Evolutionary conservation across 2,888 invertebrate species (phyloP).

Genomic region (Phrixothrix hirtus): DNA sequence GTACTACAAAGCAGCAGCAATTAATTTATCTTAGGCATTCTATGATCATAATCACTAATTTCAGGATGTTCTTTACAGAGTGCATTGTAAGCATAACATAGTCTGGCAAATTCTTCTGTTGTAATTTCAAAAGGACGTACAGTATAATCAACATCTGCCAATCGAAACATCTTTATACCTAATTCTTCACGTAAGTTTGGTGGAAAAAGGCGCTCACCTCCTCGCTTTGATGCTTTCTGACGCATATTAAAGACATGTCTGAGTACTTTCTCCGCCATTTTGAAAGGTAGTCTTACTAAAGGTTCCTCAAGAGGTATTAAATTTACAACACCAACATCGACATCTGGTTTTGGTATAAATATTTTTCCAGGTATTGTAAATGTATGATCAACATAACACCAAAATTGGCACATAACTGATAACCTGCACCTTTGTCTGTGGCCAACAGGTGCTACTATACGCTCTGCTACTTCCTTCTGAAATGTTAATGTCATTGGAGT

Average conservation of each 20-base stretch:
- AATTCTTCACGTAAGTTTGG: conserved; percentile 67
- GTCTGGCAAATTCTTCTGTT: conserved; percentile 75
- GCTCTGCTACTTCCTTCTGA: conserved; percentile 95
- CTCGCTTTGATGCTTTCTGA: conserved; percentile 77
- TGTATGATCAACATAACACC: conserved; percentile 80
- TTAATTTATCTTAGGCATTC: conserved; percentile 55
- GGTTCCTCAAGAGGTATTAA: conserved; percentile 80
- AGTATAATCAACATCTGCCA: conserved; percentile 72
- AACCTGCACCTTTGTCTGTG: conserved; percentile 79
- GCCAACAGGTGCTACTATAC: conserved; percentile 78
- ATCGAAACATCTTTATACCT: conserved; percentile 64
- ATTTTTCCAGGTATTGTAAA: conserved; percentile 88
- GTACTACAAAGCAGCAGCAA: conserved; percentile 7
- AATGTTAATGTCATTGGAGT: conserved; percentile 92
- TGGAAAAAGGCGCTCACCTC: conserved; percentile 77
- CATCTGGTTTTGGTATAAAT: conserved; percentile 93
- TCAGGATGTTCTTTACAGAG: conserved; percentile 71
- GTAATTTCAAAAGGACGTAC: conserved; percentile 73
- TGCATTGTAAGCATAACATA: conserved; percentile 77
- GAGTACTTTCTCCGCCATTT: conserved; percentile 85
- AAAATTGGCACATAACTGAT: conserved; percentile 93
- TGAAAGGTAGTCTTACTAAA: conserved; percentile 72
- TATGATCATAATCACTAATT: conserved; percentile 69
- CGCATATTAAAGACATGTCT: conserved; percentile 86
- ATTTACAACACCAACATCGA: conserved; percentile 94